Base-by-base conservation (phyloP, 1,140 invertebrate species). In the Chionoecetes opilio region DNA sequence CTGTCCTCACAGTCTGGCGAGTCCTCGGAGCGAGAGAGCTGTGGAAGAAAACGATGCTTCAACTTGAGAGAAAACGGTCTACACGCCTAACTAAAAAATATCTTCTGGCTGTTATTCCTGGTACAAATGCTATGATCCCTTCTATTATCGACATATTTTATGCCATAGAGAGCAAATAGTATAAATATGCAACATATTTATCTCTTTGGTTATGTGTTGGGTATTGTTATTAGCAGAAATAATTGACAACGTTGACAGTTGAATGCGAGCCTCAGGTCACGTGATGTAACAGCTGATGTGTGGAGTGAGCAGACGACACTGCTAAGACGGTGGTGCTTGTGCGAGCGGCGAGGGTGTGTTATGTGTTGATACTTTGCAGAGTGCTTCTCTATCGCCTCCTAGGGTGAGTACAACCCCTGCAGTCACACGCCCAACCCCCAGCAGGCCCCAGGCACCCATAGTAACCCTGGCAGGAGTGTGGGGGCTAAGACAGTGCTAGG, bases 21-120 rank as follows among this genome's bases (percentile, higher is more conserved):
- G 90, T 95, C 84, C 90, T 86, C 82, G 94, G 94, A 82, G 94
- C 90, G n/a, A 95, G 94, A 14, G 90, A 95, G n/a, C 94, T 95
- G 90, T 86, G 5, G 88, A 32, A 95, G 90, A 87, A 91, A 95
- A 95, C 34, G 84, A 1, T 26, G 21, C 82, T 5, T 82, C 29
- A 75, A n/a, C 3, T 1, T 21, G 3, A 75, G 11, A 53, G 46
- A 53, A 53, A 53, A 53, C 46, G 46, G 0, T 1, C 46, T 53
- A 0, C 11, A 53, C 11, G 46, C 46, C 46, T 53, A 53, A 53
- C 46, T 53, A 2, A 53, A 53, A 17, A 53, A 53, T 53, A 53
- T 17, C 0, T 11, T 14, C 46, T 14, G 11, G 8, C 0, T 53
- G 21, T 53, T n/a, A 53, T 53, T 3, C 46, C 46, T 53, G 0